Percentiles rank a stretch among this genome's conserved stretches.
Conservation (phyloP, 2,797 vertebrate species). For the Gymnocypris eckloni region DNA sequence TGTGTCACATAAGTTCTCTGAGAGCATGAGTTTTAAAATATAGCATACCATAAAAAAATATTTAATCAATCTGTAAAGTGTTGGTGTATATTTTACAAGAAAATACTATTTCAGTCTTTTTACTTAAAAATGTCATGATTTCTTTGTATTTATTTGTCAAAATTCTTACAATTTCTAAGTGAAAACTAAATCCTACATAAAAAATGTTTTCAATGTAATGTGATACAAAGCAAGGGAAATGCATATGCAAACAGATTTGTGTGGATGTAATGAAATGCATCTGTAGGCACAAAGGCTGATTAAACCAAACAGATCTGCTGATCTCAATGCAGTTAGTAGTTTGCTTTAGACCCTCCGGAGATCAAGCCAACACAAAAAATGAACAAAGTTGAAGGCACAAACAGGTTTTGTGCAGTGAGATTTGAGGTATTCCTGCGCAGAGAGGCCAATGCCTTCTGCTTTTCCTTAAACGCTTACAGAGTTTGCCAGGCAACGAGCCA, state of each 20-base stretch:
- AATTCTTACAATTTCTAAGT: neutral
- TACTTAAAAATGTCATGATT: neutral
- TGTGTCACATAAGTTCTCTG: neutral
- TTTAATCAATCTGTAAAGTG: neutral
- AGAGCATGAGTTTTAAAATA: neutral
- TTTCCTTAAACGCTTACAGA: conserved; percentile 86
- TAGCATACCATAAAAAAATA: neutral
- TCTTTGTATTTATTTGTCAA: too few relatives aligned
- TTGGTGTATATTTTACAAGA: neutral
- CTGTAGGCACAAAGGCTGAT: conserved; percentile 8
- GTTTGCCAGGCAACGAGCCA: conserved; percentile 87
- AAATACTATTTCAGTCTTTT: neutral
- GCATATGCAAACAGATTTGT: conserved; percentile 11
- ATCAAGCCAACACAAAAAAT: conserved; percentile 22
- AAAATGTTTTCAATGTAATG: too few relatives aligned
- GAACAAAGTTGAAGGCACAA: conserved; percentile 75
- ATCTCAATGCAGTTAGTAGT: conserved; percentile 27
- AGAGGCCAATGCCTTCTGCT: conserved; percentile 72
- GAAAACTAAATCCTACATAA: neutral
- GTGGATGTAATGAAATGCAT: conserved; percentile 17
- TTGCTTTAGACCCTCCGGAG: conserved; percentile 42
- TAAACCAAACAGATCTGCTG: conserved; percentile 18
- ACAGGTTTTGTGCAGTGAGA: conserved; percentile 67
- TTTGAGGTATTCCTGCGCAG: conserved; percentile 55
- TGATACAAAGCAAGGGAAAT: neutral